Percentiles rank a stretch among this genome's conserved stretches.
Conservation (phyloP, 2,797 vertebrate species). For the Bradypodion ventrale region DNA sequence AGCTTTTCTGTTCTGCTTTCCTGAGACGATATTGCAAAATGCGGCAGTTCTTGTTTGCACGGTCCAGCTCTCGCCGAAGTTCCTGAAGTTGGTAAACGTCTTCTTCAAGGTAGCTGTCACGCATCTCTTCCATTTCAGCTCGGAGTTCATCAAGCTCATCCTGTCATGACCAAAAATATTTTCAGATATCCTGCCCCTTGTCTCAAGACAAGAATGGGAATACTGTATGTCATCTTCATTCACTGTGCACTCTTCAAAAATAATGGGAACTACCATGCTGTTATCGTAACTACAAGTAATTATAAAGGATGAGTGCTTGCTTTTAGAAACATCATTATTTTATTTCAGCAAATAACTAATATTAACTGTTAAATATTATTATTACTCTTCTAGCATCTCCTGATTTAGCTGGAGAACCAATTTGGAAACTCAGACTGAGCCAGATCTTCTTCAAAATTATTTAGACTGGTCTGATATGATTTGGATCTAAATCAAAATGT, state of each 20-base stretch:
- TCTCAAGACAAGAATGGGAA: conserved; percentile 17
- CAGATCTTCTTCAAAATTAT: too few species aligned
- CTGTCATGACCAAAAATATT: conserved; percentile 73
- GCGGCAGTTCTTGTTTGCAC: conserved; percentile 97
- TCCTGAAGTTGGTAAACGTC: conserved; percentile 99
- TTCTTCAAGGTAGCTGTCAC: conserved; percentile 97
- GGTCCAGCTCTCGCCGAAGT: conserved; percentile 93
- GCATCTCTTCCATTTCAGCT: conserved; percentile 98
- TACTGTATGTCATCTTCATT: neutral
- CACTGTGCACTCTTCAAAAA: conserved; percentile 25
- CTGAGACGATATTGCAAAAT: conserved; percentile 97
- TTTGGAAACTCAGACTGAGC: too few species aligned
- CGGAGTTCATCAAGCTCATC: conserved; percentile 97
- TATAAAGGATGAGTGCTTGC: neutral
- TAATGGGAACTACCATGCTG: conserved; percentile 22
- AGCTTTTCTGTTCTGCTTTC: conserved; percentile 96
- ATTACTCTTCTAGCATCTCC: neutral
- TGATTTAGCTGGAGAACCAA: too few species aligned
- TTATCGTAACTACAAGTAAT: conserved; percentile 36
- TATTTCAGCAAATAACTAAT: conserved; percentile 29
- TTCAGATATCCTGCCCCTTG: conserved; percentile 24
- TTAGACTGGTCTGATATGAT: too few species aligned
- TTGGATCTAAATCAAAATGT: too few species aligned
- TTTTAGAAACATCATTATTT: conserved; percentile 28
- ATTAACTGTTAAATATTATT: neutral